Evolutionary conservation across 2,888 invertebrate species (phyloP).

Genomic region (Bellardia pandia): DNA sequence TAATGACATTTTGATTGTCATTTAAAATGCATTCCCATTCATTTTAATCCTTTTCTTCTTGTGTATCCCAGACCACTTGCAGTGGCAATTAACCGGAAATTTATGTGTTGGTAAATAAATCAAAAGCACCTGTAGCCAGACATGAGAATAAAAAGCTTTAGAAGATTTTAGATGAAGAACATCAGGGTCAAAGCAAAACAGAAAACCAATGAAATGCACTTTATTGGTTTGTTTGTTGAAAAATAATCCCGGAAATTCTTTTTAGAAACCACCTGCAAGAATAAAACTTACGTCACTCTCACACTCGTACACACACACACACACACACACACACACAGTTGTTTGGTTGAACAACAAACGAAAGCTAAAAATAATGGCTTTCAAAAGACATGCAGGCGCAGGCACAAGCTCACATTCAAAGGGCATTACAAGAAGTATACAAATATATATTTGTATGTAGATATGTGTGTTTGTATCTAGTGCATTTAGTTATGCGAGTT

Average conservation of each 20-base stretch:
- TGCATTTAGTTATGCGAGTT: not conserved
- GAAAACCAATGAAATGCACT: slow-evolving; percentile 30
- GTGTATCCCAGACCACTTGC: not conserved
- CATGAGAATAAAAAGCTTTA: slow-evolving; percentile 14
- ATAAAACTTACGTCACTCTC: slow-evolving; percentile 1
- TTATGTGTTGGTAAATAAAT: slow-evolving; percentile 38
- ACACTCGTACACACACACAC: not conserved
- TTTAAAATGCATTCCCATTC: not conserved
- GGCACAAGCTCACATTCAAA: not conserved
- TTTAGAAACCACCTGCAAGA: slow-evolving; percentile 9
- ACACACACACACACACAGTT: not conserved
- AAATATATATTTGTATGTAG: not conserved
- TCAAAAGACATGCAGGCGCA: not conserved
- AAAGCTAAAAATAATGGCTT: not conserved
- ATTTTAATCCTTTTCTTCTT: not conserved
- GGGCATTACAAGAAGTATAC: not conserved
- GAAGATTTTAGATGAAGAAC: not conserved
- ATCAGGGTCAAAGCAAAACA: not conserved
- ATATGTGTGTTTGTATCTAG: not conserved
- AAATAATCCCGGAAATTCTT: slow-evolving; percentile 38
- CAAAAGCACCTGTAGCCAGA: slow-evolving; percentile 54
- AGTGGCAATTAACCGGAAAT: slow-evolving; percentile 39
- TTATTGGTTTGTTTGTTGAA: slow-evolving; percentile 30
- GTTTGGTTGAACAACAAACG: not conserved
- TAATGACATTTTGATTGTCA: not conserved